Percentiles rank a stretch among this genome's conserved stretches.
Evolutionary conservation across 2,113 vertebrate species (phyloP).

Genomic region (Rhagologus leucostigma): DNA sequence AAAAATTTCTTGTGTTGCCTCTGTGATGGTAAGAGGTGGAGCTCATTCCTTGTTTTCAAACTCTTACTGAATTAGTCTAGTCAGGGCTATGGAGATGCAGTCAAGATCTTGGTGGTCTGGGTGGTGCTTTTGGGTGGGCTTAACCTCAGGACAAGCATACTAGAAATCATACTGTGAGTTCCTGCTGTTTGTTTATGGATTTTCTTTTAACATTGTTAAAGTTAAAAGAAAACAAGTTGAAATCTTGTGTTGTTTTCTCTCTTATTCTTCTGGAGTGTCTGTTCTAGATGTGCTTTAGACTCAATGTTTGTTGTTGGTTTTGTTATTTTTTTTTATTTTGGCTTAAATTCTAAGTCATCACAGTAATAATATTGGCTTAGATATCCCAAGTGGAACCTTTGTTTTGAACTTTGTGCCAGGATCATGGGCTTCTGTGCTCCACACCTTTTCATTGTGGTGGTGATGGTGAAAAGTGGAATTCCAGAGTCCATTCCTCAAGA

Average conservation of each 20-base stretch:
- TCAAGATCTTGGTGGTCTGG: background rate
- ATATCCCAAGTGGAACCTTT: background rate
- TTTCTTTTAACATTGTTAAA: background rate
- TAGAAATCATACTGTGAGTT: background rate
- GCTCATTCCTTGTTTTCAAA: background rate
- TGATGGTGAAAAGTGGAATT: background rate
- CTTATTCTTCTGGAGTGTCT: background rate
- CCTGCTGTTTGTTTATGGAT: background rate
- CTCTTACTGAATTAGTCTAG: background rate
- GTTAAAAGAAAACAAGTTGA: background rate
- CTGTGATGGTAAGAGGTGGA: background rate
- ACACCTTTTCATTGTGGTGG: background rate
- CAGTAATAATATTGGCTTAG: background rate
- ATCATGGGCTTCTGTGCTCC: background rate
- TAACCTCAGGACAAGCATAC: background rate
- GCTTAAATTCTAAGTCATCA: background rate
- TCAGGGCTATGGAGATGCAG: background rate
- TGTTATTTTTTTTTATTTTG: background rate
- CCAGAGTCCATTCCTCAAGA: background rate
- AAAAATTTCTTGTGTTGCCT: background rate
- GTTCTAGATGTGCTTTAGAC: slow-evolving; percentile 4
- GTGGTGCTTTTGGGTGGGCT: slow-evolving; percentile 1
- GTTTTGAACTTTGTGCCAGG: background rate
- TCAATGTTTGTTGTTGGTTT: background rate
- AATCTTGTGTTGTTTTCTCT: background rate